Base-by-base conservation (phyloP, 2,888 invertebrate genomes). In the Apocheima hispidaria region DNA sequence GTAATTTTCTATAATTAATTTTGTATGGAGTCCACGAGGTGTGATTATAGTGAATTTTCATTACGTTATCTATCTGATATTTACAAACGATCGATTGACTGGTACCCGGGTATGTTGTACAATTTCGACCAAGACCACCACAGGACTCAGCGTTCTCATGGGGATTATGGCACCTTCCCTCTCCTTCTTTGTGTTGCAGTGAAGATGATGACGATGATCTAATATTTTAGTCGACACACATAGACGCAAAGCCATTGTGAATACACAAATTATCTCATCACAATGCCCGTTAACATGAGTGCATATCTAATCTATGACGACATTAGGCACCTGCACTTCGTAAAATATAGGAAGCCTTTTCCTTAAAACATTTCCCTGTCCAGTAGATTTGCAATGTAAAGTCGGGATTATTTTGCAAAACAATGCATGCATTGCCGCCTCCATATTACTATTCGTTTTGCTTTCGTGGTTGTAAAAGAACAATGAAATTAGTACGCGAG, bases 321-420 rank as follows among this genome's bases (percentile, higher is more conserved):
- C 41, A 62, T 41, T 38, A 57, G 49, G 23, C 50, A 59, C 44
- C 53, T 60, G 50, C 59, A 59, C 26, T 48, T 52, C 48, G n/a
- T 61, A 65, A 59, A 63, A 61, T 60, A 58, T 51, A 57, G 51
- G 63, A 63, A 65, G 59, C 56, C 65, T 57, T 69, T 63, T 81
- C 69, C 78, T 81, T 83, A 80, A 83, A 79, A 41, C 41, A 41
- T 41, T 21, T 1, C 81, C 80, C 83, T 79, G 26, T 21, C 28
- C 16, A 55, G 51, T 33, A 44, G 26, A 71, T 77, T 74, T 75
- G 70, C 73, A 73, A 75, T 73, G 72, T 70, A 70, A 66, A 33
- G 53, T 68, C 66, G 33, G 33, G 52, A 51, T 66, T 60, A 63
- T 73, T 74, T 70, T 70, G 70, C 66, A 72, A 74, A 71, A 72